phyloP scores from a whole-genome alignment of 2,888 invertebrate species.

The Chrysotoxum bicinctum region DNA sequence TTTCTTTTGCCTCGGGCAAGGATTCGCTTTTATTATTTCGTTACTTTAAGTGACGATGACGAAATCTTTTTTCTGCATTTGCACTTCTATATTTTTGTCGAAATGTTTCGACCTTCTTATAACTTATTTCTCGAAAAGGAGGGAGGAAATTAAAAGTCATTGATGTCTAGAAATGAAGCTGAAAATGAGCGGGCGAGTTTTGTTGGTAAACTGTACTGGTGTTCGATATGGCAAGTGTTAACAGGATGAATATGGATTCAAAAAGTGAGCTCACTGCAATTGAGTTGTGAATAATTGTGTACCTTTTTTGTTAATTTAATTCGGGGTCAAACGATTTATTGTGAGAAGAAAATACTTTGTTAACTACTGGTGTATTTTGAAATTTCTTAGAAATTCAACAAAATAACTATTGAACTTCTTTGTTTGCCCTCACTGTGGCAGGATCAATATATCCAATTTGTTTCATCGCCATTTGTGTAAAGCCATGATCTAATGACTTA shows the following conservation, averaged over 20 bases:
- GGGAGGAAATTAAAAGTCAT: conserved; percentile 62
- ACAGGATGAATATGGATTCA: not conserved
- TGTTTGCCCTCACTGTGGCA: too few species aligned
- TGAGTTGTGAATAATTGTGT: too few species aligned
- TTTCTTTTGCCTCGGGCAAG: not conserved
- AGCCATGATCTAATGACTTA: too few species aligned
- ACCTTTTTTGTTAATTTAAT: too few species aligned
- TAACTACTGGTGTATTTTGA: too few species aligned
- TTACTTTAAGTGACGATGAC: conserved; percentile 36
- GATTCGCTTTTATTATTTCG: conserved; percentile 41
- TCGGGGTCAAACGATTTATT: too few species aligned
- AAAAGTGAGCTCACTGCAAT: too few species aligned
- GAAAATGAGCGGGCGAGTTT: conserved; percentile 30
- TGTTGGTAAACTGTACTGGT: conserved; percentile 1
- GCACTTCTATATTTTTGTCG: not conserved
- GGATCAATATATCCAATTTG: too few species aligned
- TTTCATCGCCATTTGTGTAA: too few species aligned
- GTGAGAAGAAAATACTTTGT: too few species aligned
- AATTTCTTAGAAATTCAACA: too few species aligned
- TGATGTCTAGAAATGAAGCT: conserved; percentile 45
- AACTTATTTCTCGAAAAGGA: not conserved
- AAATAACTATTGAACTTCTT: too few species aligned
- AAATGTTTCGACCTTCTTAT: conserved; percentile 11
- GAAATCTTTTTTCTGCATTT: conserved; percentile 59
- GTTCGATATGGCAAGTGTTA: not conserved